Percentiles rank a stretch among this genome's conserved stretches.
Conservation (phyloP, 2,888 invertebrate species). For the Dermolepida albohirtum region DNA sequence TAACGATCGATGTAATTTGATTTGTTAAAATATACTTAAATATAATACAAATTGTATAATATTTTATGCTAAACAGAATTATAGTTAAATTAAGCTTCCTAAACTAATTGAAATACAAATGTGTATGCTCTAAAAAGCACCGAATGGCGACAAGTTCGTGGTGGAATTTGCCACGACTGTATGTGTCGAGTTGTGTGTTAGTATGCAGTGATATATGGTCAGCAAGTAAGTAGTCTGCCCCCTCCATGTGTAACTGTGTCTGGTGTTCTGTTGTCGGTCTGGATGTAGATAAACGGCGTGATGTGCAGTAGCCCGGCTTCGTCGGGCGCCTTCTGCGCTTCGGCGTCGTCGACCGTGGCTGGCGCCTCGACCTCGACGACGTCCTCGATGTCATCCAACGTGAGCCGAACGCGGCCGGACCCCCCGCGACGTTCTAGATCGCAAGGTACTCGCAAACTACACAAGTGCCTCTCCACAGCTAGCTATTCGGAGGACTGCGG, state of each 20-base stretch:
- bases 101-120: no score
- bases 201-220: no score
- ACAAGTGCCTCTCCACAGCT: constrained; percentile 91
- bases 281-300: constrained; percentile 80
- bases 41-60: no score
- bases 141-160: no score
- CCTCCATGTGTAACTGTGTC: constrained; percentile 25
- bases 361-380: constrained; percentile 48
- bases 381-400: constrained; percentile 54
- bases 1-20: no score
- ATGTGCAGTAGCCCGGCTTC: constrained; percentile 66
- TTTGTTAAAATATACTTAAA: no score
- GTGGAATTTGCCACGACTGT: no score
- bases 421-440: constrained; percentile 88
- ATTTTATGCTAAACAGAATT: no score
- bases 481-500: constrained; percentile 80
- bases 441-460: constrained; percentile 95
- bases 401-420: constrained; percentile 67
- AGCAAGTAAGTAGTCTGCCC: not conserved
- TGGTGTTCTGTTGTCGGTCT: constrained; percentile 36
- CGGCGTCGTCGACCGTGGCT: constrained; percentile 49
- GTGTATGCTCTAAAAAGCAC: no score
- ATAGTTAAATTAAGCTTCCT: no score
- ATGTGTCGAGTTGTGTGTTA: no score
- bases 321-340: constrained; percentile 49